Conservation (phyloP, 2,797 vertebrate species). For the Mormyrops boulengeri region DNA sequence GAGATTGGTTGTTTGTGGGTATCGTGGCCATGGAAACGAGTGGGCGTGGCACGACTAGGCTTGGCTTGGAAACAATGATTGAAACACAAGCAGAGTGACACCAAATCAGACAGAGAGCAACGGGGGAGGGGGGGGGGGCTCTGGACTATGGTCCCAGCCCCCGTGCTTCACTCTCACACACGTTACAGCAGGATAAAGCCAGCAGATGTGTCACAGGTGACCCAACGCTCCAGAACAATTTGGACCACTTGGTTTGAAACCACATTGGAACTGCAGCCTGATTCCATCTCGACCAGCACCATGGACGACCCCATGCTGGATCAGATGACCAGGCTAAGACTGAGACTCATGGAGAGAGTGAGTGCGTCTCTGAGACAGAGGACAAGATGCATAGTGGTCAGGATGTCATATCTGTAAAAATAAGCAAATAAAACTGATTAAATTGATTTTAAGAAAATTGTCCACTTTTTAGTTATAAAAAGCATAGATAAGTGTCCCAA, state of each 20-base stretch:
- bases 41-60: constrained; percentile 13
- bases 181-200: neutral
- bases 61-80: constrained; percentile 23
- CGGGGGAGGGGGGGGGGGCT: neutral
- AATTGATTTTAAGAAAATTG: neutral
- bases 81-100: neutral
- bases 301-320: constrained; percentile 64
- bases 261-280: neutral
- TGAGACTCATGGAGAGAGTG: constrained; percentile 75
- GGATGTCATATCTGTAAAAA: neutral
- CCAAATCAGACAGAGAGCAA: neutral
- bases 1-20: constrained; percentile 38
- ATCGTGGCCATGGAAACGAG: constrained; percentile 42
- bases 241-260: neutral
- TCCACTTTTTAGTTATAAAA: neutral
- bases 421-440: neutral
- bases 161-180: neutral
- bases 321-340: constrained; percentile 62
- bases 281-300: neutral
- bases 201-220: neutral
- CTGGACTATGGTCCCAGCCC: neutral
- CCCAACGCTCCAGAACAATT: neutral
- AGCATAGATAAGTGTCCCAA: neutral
- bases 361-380: constrained; percentile 5
- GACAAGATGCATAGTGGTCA: neutral